These are phyloP conservation scores for Phyllostomus discolor DNA, from an alignment of 2,113 vertebrate species.

Conservation along the genomic window DNA sequence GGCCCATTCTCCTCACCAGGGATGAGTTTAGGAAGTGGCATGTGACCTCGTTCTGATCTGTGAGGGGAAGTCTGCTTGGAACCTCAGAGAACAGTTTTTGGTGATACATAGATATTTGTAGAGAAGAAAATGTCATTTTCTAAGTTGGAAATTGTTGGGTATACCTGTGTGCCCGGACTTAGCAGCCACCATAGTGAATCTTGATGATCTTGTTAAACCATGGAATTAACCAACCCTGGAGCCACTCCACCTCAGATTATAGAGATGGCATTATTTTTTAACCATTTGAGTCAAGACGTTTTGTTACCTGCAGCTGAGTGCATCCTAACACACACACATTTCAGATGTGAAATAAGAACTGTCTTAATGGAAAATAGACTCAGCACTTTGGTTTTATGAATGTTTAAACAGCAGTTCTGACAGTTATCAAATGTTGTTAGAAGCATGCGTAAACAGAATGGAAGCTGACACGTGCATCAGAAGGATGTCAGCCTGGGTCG, in stretches of 20 bases:
- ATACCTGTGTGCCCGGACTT: not conserved
- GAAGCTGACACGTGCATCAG: not conserved
- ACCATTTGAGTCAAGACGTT: not conserved
- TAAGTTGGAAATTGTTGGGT: not conserved
- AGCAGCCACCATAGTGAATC: not conserved
- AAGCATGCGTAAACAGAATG: not conserved
- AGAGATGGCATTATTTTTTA: not conserved
- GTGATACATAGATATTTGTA: not conserved
- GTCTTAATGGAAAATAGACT: not conserved
- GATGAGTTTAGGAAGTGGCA: not conserved
- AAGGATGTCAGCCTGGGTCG: not conserved
- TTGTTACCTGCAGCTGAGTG: not conserved
- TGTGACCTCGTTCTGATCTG: not conserved
- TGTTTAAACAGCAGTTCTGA: not conserved
- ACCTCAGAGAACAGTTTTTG: not conserved
- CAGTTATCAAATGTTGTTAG: not conserved
- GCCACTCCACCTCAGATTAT: not conserved
- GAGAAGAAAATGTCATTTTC: not conserved
- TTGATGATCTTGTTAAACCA: not conserved
- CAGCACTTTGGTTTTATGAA: not conserved
- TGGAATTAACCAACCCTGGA: not conserved
- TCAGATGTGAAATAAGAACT: constrained; percentile 14
- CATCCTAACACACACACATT: not conserved
- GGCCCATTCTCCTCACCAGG: not conserved
- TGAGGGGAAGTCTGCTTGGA: not conserved